Conservation (phyloP, 2,113 vertebrate species). For the Cercopithecus mona region DNA sequence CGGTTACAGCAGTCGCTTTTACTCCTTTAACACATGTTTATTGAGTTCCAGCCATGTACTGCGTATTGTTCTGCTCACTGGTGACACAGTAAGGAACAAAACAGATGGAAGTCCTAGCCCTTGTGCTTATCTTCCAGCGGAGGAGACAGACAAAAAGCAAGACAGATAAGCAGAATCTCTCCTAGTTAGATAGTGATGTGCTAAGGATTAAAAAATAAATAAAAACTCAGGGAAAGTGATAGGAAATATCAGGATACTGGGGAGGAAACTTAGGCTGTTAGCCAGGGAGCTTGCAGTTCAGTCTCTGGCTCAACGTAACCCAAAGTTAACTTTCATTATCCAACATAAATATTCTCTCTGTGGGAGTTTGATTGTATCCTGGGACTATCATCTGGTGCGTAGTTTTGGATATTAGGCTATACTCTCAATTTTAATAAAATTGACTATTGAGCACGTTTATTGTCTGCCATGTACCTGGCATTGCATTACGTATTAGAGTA, state of each 20-base stretch:
- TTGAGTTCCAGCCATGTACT: not conserved
- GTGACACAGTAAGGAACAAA: not conserved
- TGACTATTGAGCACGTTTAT: not conserved
- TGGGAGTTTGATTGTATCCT: not conserved
- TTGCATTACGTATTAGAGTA: not conserved
- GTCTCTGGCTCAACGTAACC: not conserved
- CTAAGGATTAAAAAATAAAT: not conserved
- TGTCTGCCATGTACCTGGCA: not conserved
- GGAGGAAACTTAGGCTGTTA: too few species aligned
- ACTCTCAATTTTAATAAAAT: not conserved
- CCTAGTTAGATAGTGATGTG: not conserved
- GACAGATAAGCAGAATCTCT: not conserved
- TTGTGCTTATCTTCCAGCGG: not conserved
- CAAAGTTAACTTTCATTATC: not conserved
- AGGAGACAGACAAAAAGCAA: not conserved
- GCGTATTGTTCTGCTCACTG: not conserved
- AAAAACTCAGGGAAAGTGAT: not conserved
- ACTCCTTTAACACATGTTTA: not conserved
- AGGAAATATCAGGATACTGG: rapidly evolving
- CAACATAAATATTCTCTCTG: not conserved
- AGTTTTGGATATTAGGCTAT: too few species aligned
- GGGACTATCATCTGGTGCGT: too few species aligned
- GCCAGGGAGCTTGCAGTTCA: not conserved
- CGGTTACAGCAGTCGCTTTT: not conserved
- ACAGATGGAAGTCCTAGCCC: not conserved